Percentiles rank a stretch among this genome's conserved stretches.
These are phyloP conservation scores for Lepidotrigona ventralis DNA, from an alignment of 1,140 invertebrate species.

Conservation along the genomic window DNA sequence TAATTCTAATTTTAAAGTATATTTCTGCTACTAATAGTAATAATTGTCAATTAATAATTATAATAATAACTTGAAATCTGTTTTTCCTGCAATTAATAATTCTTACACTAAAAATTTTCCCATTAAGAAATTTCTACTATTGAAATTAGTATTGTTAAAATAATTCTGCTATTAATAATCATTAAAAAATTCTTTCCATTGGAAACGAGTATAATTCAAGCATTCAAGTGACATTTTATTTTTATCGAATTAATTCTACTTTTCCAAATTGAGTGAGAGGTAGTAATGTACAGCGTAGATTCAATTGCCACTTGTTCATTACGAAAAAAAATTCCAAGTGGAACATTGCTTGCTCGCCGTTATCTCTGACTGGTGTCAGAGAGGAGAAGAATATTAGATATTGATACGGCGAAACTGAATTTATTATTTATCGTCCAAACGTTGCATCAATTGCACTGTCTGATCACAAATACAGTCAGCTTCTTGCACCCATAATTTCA, in stretches of 20 bases:
- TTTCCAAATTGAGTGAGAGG: not conserved
- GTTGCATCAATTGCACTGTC: not conserved
- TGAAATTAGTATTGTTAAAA: not conserved
- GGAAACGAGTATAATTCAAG: not conserved
- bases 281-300: not conserved
- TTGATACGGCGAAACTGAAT: not conserved
- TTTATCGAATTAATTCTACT: too few relatives aligned
- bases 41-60: too few relatives aligned
- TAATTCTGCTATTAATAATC: not conserved
- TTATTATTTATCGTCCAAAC: slow-evolving; percentile 37
- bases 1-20: not conserved
- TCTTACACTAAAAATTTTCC: too few relatives aligned
- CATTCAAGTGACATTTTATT: too few relatives aligned
- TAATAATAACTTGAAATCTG: too few relatives aligned
- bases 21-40: not conserved
- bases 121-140: not conserved
- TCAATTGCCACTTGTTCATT: slow-evolving; percentile 31
- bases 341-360: slow-evolving; percentile 29
- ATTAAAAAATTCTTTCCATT: not conserved
- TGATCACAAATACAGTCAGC: too few relatives aligned
- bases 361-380: slow-evolving; percentile 44
- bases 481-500: not conserved
- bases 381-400: not conserved
- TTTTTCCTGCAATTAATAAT: too few relatives aligned
- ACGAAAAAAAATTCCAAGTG: slow-evolving; percentile 50